Evolutionary conservation across 2,888 invertebrate genomes (phyloP).

Genomic region (Sepiola atlantica): DNA sequence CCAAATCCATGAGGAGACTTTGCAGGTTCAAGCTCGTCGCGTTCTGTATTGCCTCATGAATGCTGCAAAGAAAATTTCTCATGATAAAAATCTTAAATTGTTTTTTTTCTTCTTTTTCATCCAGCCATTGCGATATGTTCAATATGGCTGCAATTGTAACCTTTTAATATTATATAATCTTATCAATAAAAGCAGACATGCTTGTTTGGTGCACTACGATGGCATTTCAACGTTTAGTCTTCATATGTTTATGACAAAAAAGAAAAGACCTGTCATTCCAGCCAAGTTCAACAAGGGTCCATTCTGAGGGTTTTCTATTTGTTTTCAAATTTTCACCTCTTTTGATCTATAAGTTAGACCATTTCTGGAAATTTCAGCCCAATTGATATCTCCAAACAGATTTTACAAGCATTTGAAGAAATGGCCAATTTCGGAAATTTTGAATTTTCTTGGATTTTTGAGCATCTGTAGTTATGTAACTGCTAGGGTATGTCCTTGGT

Average conservation of each 20-base stretch:
- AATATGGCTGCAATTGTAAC: background rate
- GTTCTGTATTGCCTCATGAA: slow-evolving; percentile 63
- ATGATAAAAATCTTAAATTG: background rate
- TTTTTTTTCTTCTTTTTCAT: background rate
- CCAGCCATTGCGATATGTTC: background rate
- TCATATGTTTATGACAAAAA: background rate
- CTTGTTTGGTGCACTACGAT: background rate
- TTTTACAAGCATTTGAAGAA: no score
- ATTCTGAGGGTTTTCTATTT: no score
- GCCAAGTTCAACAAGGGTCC: no score
- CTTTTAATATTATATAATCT: background rate
- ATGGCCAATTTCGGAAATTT: no score
- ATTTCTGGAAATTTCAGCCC: no score
- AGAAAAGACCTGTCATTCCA: background rate
- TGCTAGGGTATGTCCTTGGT: no score
- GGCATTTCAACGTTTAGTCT: background rate
- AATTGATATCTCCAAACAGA: no score
- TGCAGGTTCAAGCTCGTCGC: slow-evolving; percentile 66
- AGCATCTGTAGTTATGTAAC: no score
- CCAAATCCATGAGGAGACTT: slow-evolving; percentile 87
- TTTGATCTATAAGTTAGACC: no score
- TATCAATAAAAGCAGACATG: background rate
- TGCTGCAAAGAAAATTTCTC: slow-evolving; percentile 55
- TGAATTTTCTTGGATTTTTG: no score
- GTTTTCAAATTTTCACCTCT: no score